A percentile compares a stretch with the other conserved stretches of the same genome.
These are phyloP conservation scores for Netelia fuscicornis DNA, from an alignment of 2,888 invertebrate species.

Conservation along the genomic window DNA sequence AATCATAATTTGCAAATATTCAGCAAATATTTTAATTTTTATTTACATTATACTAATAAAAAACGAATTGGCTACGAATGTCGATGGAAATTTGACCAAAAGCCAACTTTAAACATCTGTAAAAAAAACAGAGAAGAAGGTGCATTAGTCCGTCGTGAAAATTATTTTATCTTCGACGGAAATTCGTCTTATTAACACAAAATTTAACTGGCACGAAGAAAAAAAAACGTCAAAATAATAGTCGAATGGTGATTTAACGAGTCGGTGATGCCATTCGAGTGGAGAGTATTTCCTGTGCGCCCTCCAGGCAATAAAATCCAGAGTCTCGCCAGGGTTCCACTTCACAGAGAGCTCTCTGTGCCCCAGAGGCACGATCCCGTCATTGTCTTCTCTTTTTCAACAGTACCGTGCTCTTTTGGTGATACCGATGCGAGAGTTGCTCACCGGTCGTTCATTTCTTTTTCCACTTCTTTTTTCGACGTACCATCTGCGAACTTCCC, in stretches of 20 bases:
- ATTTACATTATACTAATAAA: too few relatives aligned
- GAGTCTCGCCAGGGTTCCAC: conserved; percentile 20
- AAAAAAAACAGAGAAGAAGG: too few relatives aligned
- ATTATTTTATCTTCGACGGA: background rate
- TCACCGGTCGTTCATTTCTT: conserved; percentile 18
- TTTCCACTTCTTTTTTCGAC: conserved; percentile 43
- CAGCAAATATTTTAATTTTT: too few relatives aligned
- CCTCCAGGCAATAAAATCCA: conserved; percentile 22
- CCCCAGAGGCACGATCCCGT: conserved; percentile 35
- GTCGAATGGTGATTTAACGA: conserved; percentile 21
- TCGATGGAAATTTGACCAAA: too few relatives aligned
- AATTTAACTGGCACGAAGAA: background rate
- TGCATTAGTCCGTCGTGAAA: too few relatives aligned
- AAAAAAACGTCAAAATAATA: background rate
- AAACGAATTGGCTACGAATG: too few relatives aligned
- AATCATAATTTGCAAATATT: too few relatives aligned
- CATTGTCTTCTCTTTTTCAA: conserved; percentile 53
- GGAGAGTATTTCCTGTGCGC: background rate
- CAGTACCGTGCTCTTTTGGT: conserved; percentile 49
- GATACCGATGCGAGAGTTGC: conserved; percentile 28
- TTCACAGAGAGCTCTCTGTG: conserved; percentile 15
- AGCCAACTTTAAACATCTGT: too few relatives aligned
- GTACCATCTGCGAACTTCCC: conserved; percentile 77
- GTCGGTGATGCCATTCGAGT: background rate
- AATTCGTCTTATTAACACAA: too few relatives aligned